These are phyloP conservation scores for Nycticryphes semicollaris DNA, from an alignment of 2,113 vertebrate genomes.

Conservation along the genomic window DNA sequence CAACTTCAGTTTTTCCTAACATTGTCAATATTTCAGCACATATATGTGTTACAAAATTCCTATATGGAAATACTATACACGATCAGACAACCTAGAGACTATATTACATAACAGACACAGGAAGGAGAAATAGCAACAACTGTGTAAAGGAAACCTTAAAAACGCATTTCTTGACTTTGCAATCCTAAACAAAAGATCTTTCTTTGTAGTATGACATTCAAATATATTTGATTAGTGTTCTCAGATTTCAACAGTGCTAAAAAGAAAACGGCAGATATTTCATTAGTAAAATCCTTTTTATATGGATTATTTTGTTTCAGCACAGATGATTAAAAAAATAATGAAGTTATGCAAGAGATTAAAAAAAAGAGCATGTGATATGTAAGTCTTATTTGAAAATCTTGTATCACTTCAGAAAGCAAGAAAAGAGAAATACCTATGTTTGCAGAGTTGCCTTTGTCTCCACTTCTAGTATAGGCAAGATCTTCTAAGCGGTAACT, in stretches of 20 bases:
- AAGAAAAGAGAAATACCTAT: constrained; percentile 74
- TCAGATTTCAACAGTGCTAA: neutral
- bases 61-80: neutral
- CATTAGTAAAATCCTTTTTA: neutral
- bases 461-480: constrained; percentile 84
- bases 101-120: neutral
- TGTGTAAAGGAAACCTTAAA: neutral
- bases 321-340: neutral
- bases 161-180: neutral
- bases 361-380: neutral
- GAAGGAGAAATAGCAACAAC: neutral
- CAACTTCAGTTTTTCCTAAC: neutral
- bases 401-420: neutral
- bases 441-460: constrained; percentile 87
- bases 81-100: neutral
- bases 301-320: neutral
- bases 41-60: neutral
- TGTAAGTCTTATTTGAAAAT: neutral
- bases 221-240: neutral
- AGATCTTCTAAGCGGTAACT: constrained; percentile 84
- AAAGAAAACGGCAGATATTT: neutral
- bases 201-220: neutral
- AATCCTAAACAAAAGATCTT: neutral
- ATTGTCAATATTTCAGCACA: neutral
- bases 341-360: neutral